Conservation (phyloP, 30 jellyfish, hydroid and myxozoan genomes). For the Aurelia sp. region DNA sequence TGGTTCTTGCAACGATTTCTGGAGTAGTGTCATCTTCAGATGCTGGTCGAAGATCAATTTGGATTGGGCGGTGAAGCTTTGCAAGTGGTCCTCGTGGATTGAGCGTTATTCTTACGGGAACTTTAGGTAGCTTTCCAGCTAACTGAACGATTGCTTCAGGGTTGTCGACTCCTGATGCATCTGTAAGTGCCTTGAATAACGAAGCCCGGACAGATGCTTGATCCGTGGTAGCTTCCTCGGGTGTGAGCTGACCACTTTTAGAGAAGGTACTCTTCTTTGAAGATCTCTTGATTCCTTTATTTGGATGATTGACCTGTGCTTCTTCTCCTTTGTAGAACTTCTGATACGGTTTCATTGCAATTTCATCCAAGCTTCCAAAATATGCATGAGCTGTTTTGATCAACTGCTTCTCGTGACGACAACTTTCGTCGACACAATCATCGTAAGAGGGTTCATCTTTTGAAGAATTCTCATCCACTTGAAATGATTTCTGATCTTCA, state of each 20-base stretch:
- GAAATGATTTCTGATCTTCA: slow-evolving; percentile 26
- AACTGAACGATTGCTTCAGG: slow-evolving; percentile 95
- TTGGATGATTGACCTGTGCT: slow-evolving; percentile 14
- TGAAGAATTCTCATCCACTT: slow-evolving; percentile 16
- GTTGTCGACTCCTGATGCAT: slow-evolving; percentile 52
- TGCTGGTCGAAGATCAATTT: slow-evolving; percentile 92
- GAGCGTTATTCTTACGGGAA: slow-evolving; percentile 95
- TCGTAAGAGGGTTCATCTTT: slow-evolving; percentile 64
- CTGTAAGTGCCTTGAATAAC: slow-evolving; percentile 40
- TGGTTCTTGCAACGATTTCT: slow-evolving; percentile 83
- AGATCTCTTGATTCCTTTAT: slow-evolving; percentile 45
- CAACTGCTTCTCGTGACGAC: slow-evolving; percentile 82
- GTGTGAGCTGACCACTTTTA: slow-evolving; percentile 15
- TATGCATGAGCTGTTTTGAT: slow-evolving; percentile 90
- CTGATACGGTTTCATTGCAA: slow-evolving; percentile 97
- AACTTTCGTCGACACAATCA: slow-evolving; percentile 86
- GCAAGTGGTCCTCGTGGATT: slow-evolving; percentile 99
- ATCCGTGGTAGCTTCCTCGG: slow-evolving; percentile 45
- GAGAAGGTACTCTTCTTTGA: slow-evolving; percentile 21
- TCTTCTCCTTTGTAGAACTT: slow-evolving; percentile 76
- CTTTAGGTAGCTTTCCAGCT: slow-evolving; percentile 97
- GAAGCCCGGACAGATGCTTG: slow-evolving; percentile 30
- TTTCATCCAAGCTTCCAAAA: slow-evolving; percentile 84
- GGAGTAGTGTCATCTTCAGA: slow-evolving; percentile 76
- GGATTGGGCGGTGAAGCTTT: slow-evolving; percentile 88